Evolutionary conservation across 2,888 invertebrate genomes (phyloP).

Genomic region (Coremacera marginata): DNA sequence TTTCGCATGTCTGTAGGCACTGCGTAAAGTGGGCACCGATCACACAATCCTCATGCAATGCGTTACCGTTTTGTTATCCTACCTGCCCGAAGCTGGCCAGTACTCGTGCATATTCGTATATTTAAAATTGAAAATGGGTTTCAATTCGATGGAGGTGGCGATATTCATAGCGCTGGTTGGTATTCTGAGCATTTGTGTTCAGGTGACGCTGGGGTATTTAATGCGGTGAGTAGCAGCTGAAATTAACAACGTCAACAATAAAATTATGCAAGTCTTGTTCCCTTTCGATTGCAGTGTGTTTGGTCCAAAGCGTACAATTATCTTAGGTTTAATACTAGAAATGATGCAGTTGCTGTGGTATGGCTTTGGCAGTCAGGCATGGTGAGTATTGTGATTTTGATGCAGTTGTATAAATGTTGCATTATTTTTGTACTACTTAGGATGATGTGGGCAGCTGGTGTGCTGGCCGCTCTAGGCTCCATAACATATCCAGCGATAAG

Average conservation of each 20-base stretch:
- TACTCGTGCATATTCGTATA: slow-evolving; percentile 99
- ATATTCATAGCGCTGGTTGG: slow-evolving; percentile 98
- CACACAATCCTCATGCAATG: slow-evolving; percentile 96
- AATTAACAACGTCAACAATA: neutral
- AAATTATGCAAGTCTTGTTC: neutral
- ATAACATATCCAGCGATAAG: slow-evolving; percentile 99
- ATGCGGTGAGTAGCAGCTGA: slow-evolving; percentile 72
- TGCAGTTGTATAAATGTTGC: neutral
- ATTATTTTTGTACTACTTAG: slow-evolving; percentile 65
- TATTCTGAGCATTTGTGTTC: slow-evolving; percentile 94
- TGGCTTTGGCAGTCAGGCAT: slow-evolving; percentile 94
- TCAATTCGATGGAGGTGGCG: slow-evolving; percentile 94
- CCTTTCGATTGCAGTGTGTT: slow-evolving; percentile 68
- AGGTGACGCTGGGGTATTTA: slow-evolving; percentile 86
- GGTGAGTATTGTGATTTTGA: slow-evolving; percentile 72
- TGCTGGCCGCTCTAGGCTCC: slow-evolving; percentile 94
- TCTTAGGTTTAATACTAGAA: slow-evolving; percentile 96
- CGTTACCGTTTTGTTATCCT: slow-evolving; percentile 96
- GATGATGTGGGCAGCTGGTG: slow-evolving; percentile 99
- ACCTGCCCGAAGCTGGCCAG: slow-evolving; percentile 98
- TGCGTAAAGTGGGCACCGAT: slow-evolving; percentile 93
- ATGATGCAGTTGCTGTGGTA: slow-evolving; percentile 98
- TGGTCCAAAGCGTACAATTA: slow-evolving; percentile 97
- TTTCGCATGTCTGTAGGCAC: slow-evolving; percentile 71
- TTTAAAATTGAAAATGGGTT: slow-evolving; percentile 96